Percentiles rank a stretch among this genome's conserved stretches.
phyloP scores from a whole-genome alignment of 1,140 invertebrate genomes.

The Neodiprion fabricii region DNA sequence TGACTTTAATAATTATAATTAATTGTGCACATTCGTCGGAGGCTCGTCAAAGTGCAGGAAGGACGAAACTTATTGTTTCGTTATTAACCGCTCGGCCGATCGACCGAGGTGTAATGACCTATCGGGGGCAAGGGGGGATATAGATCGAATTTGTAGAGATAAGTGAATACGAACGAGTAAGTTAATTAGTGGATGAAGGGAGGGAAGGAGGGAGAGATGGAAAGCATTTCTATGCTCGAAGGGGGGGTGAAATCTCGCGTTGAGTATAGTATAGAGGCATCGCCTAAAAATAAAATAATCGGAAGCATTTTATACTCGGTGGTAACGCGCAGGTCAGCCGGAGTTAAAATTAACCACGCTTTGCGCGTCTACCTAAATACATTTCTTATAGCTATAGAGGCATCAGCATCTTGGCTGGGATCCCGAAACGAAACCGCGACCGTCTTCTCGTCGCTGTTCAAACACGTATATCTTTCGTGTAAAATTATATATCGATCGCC shows the following conservation, averaged over 20 bases:
- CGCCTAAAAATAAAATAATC: constrained; percentile 61
- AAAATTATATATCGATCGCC: constrained; percentile 26
- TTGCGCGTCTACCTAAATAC: constrained; percentile 60
- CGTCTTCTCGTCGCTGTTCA: neutral
- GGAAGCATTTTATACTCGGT: constrained; percentile 54
- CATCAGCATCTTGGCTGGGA: constrained; percentile 45
- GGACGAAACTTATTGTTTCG: neutral
- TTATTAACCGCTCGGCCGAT: neutral
- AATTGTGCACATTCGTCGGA: too few relatives aligned
- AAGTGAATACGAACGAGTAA: too few relatives aligned
- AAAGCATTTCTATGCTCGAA: neutral
- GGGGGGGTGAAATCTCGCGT: too few relatives aligned
- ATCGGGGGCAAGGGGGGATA: neutral
- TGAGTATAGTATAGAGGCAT: neutral
- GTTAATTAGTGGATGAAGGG: too few relatives aligned
- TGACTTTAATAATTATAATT: neutral
- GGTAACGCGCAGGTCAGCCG: constrained; percentile 52
- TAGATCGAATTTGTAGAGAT: too few relatives aligned
- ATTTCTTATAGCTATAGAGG: constrained; percentile 45
- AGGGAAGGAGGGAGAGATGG: neutral
- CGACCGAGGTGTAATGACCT: neutral
- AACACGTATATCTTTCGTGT: neutral
- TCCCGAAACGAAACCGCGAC: constrained; percentile 27
- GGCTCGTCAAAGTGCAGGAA: too few relatives aligned
- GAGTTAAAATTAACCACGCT: constrained; percentile 58